Conservation (phyloP, 2,797 vertebrate genomes). For the Dicrostonyx torquatus region DNA sequence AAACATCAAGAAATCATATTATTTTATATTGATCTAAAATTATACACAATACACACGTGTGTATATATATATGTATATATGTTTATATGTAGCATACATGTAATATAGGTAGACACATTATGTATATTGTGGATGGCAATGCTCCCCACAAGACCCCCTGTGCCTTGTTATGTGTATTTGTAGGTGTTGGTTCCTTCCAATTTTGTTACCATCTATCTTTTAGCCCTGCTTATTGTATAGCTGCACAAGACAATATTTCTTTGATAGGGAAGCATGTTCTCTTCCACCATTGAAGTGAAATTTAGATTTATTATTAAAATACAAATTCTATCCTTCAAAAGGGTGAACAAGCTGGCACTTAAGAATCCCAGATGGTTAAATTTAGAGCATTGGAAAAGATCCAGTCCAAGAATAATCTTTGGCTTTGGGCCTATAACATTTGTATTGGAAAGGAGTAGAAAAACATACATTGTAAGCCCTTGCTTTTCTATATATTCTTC, state of each 20-base stretch:
- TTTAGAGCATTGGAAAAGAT: slow-evolving; percentile 71
- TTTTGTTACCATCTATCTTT: not conserved
- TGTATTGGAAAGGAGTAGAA: slow-evolving; percentile 58
- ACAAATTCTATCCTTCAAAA: slow-evolving; percentile 70
- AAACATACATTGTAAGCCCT: slow-evolving; percentile 13
- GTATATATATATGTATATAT: not conserved
- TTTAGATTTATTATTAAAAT: slow-evolving; percentile 64
- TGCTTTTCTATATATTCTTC: slow-evolving; percentile 35
- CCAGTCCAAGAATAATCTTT: slow-evolving; percentile 69
- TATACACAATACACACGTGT: not conserved
- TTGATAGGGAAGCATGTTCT: slow-evolving; percentile 23
- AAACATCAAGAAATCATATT: not conserved
- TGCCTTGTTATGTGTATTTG: not conserved
- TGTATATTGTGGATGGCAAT: too few relatives aligned
- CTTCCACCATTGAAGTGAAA: slow-evolving; percentile 39
- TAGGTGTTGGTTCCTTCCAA: not conserved
- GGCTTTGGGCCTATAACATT: slow-evolving; percentile 64
- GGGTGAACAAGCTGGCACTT: slow-evolving; percentile 53
- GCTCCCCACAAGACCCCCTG: not conserved
- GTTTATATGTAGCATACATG: not conserved
- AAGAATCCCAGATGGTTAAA: slow-evolving; percentile 71
- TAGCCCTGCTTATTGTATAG: not conserved
- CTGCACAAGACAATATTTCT: not conserved
- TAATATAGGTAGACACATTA: too few relatives aligned
- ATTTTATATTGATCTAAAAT: not conserved